Percentiles rank a stretch among this genome's conserved stretches.
Conservation (phyloP, 2,113 vertebrate genomes). For the Regulus satrapa region DNA sequence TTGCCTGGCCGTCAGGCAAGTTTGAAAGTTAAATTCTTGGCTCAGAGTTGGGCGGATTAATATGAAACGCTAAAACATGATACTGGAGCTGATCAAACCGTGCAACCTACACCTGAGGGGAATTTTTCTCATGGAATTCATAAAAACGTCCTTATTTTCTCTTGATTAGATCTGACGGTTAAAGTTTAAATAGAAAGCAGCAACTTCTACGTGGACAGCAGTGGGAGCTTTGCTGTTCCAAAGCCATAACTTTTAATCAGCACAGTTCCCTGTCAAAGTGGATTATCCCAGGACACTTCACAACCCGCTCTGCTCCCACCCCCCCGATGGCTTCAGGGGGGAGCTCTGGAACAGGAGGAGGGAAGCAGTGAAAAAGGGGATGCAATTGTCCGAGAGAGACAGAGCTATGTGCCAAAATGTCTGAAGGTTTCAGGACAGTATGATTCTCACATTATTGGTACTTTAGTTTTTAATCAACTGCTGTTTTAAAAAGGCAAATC, state of each 20-base stretch:
- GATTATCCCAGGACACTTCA: constrained; percentile 58
- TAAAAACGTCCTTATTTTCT: constrained; percentile 23
- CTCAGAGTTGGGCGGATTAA: not conserved
- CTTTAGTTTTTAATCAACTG: not conserved
- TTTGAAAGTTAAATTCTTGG: constrained; percentile 24
- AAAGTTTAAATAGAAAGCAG: constrained; percentile 39
- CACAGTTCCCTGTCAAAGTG: constrained; percentile 10
- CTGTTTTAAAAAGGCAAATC: not conserved
- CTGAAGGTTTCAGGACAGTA: not conserved
- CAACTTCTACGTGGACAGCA: not conserved
- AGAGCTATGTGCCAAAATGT: constrained; percentile 27
- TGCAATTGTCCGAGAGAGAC: constrained; percentile 45
- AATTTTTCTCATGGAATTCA: constrained; percentile 58
- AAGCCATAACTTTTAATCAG: constrained; percentile 55
- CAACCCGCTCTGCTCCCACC: not conserved
- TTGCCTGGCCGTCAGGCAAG: not conserved
- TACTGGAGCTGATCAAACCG: constrained; percentile 12
- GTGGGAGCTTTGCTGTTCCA: constrained; percentile 25
- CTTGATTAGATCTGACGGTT: constrained; percentile 55
- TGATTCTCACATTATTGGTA: not conserved
- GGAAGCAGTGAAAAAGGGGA: constrained; percentile 8
- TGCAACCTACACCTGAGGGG: constrained; percentile 55
- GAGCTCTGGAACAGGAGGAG: constrained; percentile 6
- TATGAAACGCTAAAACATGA: not conserved
- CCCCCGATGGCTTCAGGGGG: not conserved